A percentile compares a stretch with the other conserved stretches of the same genome.
These are phyloP conservation scores for Rhabdornis inornatus DNA, from an alignment of 2,113 vertebrate species.

Conservation along the genomic window DNA sequence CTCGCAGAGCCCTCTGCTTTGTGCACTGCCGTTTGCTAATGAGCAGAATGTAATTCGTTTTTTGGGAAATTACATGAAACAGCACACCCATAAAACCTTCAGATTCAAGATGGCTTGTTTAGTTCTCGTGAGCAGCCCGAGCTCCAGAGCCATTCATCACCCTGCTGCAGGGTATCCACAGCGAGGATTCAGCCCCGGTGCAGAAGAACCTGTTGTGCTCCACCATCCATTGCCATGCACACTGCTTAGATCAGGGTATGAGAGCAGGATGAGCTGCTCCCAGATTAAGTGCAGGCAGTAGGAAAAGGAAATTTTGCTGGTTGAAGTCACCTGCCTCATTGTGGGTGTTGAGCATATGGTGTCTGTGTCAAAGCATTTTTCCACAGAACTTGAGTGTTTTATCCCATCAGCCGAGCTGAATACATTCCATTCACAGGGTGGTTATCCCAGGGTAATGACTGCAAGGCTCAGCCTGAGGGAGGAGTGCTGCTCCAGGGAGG, in stretches of 20 bases:
- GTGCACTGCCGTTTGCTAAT: constrained; percentile 36
- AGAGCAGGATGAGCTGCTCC: background rate
- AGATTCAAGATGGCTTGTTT: constrained; percentile 81
- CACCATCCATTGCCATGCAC: constrained; percentile 41
- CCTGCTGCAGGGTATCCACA: constrained; percentile 6
- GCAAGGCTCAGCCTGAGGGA: background rate
- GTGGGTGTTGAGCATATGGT: background rate
- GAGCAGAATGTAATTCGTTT: constrained; percentile 24
- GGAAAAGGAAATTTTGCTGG: background rate
- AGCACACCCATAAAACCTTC: constrained; percentile 69
- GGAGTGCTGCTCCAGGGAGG: background rate
- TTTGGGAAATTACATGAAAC: constrained; percentile 48
- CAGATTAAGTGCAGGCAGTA: background rate
- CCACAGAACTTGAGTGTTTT: background rate
- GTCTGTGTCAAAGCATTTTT: background rate
- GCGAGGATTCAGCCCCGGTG: background rate
- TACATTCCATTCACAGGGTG: background rate
- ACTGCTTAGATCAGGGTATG: background rate
- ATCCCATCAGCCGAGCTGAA: background rate
- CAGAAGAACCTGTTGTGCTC: constrained; percentile 58
- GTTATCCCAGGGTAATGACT: background rate
- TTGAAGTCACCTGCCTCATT: background rate
- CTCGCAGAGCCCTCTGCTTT: background rate
- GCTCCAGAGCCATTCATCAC: constrained; percentile 72
- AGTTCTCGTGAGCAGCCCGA: constrained; percentile 79